Conservation (phyloP, 2,113 vertebrate genomes). For the Struthidea cinerea region DNA sequence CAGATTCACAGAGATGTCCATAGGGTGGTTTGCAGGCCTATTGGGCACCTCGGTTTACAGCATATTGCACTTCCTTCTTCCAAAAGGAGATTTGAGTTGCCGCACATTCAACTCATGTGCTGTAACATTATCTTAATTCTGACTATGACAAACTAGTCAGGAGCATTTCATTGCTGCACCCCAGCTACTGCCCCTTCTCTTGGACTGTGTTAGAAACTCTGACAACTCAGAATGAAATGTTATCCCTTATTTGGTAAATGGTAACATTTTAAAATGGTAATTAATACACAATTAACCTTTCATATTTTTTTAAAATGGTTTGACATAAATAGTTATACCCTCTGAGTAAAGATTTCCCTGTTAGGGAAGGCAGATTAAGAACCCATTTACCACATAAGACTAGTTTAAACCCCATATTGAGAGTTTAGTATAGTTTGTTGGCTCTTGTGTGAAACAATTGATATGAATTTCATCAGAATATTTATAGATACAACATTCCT, state of each 20-base stretch:
- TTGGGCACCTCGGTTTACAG: neutral
- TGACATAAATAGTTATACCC: neutral
- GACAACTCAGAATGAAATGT: neutral
- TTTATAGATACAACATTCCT: constrained; percentile 51
- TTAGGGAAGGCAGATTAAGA: neutral
- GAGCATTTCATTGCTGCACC: neutral
- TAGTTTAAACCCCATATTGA: neutral
- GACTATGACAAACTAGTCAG: neutral
- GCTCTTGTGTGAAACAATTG: neutral
- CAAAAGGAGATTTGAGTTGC: neutral
- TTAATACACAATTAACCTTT: neutral
- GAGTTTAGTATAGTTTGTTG: neutral
- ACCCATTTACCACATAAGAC: neutral
- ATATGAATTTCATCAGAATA: constrained; percentile 24
- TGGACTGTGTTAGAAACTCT: neutral
- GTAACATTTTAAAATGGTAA: neutral
- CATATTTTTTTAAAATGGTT: neutral
- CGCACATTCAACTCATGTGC: neutral
- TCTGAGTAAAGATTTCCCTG: neutral
- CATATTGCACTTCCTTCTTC: neutral
- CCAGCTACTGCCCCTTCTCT: neutral
- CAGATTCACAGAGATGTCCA: fast-evolving
- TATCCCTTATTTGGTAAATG: neutral
- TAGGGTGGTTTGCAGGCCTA: neutral
- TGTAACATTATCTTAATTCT: neutral